A percentile compares a stretch with the other conserved stretches of the same genome.
Evolutionary conservation across 2,888 invertebrate species (phyloP).

Genomic region (Petrolisthes manimaculis): DNA sequence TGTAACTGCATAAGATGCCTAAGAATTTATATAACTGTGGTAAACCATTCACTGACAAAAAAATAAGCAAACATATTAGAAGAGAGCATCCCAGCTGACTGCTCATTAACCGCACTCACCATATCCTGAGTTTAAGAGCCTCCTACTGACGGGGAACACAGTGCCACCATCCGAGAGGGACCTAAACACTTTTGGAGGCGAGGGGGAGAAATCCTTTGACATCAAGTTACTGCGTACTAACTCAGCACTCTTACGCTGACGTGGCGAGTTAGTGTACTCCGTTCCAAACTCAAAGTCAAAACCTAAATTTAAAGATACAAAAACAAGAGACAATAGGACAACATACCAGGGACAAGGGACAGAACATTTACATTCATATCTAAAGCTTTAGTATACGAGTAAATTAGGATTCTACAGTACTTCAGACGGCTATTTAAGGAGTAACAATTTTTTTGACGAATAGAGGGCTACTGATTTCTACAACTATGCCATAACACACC

Average conservation of each 20-base stretch:
- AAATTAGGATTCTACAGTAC: conserved; percentile 1
- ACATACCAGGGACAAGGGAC: background rate
- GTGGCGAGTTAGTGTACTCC: conserved; percentile 51
- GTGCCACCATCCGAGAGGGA: conserved; percentile 60
- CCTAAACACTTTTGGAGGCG: conserved; percentile 59
- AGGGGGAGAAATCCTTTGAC: conserved; percentile 47
- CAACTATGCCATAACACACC: too few species aligned
- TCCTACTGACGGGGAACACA: conserved; percentile 58
- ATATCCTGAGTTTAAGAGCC: conserved; percentile 41
- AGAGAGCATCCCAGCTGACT: background rate
- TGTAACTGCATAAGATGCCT: too few species aligned
- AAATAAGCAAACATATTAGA: too few species aligned
- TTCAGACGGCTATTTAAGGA: too few species aligned
- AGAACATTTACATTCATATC: background rate
- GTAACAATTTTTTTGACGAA: too few species aligned
- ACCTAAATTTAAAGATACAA: conserved; percentile 45
- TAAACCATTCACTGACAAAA: too few species aligned
- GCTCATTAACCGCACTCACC: conserved; percentile 24
- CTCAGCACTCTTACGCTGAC: conserved; percentile 59
- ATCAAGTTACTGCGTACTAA: conserved; percentile 33
- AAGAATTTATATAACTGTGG: too few species aligned
- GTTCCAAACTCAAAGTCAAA: conserved; percentile 59
- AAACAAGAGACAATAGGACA: conserved; percentile 27
- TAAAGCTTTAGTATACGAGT: background rate
- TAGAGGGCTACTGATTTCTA: too few species aligned